These are phyloP conservation scores for Siniperca scherzeri DNA, from an alignment of 2,797 vertebrate species.

Conservation along the genomic window DNA sequence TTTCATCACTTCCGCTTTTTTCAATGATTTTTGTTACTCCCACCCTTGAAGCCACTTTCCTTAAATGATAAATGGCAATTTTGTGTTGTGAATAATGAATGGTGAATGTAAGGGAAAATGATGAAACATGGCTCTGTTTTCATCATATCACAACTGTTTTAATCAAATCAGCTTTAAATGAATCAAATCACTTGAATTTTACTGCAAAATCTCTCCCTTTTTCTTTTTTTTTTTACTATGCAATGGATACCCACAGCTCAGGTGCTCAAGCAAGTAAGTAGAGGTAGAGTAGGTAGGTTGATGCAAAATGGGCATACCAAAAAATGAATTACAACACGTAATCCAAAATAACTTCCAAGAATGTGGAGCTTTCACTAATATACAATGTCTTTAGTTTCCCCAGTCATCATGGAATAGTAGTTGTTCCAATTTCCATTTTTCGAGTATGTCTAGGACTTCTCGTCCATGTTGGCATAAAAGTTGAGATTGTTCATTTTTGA, in stretches of 20 bases:
- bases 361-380: not conserved
- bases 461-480: not conserved
- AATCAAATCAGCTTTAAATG: constrained; percentile 1
- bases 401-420: not conserved
- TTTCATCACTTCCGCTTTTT: too few relatives aligned
- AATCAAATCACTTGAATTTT: too few relatives aligned
- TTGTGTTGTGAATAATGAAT: too few relatives aligned
- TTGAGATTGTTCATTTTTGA: constrained; percentile 1
- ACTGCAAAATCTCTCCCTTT: too few relatives aligned
- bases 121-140: too few relatives aligned
- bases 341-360: not conserved
- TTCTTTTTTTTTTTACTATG: too few relatives aligned
- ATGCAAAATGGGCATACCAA: not conserved
- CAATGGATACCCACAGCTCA: not conserved
- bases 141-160: constrained; percentile 9
- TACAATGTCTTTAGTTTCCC: not conserved
- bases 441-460: not conserved
- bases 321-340: not conserved
- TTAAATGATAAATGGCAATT: too few relatives aligned
- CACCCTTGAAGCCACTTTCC: too few relatives aligned
- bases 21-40: too few relatives aligned
- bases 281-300: too few relatives aligned
- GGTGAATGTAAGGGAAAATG: too few relatives aligned
- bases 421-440: not conserved
- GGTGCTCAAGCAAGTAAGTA: not conserved